Percentiles rank a stretch among this genome's conserved stretches.
Conservation (phyloP, 1,140 invertebrate genomes). For the Drosophila kikkawai region DNA sequence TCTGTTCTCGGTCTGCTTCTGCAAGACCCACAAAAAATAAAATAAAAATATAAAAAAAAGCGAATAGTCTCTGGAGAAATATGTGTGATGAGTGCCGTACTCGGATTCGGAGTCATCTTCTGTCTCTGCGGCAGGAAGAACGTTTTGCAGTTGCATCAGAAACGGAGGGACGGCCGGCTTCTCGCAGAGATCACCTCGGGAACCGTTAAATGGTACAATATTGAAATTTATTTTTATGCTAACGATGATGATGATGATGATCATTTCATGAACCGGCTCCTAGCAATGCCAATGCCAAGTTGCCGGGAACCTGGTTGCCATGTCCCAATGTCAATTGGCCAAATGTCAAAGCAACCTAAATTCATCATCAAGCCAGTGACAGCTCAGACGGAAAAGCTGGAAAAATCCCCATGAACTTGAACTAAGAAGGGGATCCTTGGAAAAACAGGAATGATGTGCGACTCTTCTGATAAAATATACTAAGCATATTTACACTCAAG, state of each 20-base stretch:
- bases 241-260: slow-evolving; percentile 50
- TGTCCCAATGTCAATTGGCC: slow-evolving; percentile 61
- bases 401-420: slow-evolving; percentile 36
- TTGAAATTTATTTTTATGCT: slow-evolving; percentile 78
- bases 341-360: slow-evolving; percentile 61
- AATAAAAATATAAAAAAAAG: neutral
- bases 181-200: slow-evolving; percentile 21
- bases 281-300: slow-evolving; percentile 41
- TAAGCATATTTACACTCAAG: too few relatives aligned
- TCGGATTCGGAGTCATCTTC: slow-evolving; percentile 43
- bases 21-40: slow-evolving; percentile 24
- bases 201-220: slow-evolving; percentile 81
- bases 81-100: slow-evolving; percentile 59
- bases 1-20: slow-evolving; percentile 25
- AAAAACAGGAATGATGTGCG: slow-evolving; percentile 4
- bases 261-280: slow-evolving; percentile 48
- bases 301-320: slow-evolving; percentile 23
- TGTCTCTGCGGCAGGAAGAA: slow-evolving; percentile 34
- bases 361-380: slow-evolving; percentile 57
- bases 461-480: neutral
- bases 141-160: slow-evolving; percentile 17
- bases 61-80: slow-evolving; percentile 29
- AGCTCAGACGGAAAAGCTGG: slow-evolving; percentile 12
- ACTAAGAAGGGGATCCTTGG: slow-evolving; percentile 18
- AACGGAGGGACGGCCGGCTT: slow-evolving; percentile 1